Conservation (phyloP, 1,140 invertebrate genomes). For the Chionoecetes opilio region DNA sequence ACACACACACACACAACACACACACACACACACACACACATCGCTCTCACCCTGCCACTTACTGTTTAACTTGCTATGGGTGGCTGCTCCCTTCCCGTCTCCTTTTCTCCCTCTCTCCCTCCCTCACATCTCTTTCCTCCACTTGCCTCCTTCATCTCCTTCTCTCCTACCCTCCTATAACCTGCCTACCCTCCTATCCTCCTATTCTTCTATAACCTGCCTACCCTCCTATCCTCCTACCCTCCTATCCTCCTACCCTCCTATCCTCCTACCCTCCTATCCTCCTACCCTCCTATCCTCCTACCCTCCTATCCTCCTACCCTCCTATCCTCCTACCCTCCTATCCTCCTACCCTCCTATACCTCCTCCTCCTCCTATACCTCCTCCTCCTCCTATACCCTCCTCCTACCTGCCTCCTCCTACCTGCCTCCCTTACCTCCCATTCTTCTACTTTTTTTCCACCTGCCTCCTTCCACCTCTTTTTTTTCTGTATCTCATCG, state of each 20-base stretch:
- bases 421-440: neutral
- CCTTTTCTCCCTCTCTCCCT: slow-evolving; percentile 25
- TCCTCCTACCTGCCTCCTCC: neutral
- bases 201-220: neutral
- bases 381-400: no score
- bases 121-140: neutral
- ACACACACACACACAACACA: neutral
- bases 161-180: neutral
- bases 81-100: slow-evolving; percentile 36
- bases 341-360: neutral
- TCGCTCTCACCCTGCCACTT: neutral
- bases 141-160: neutral
- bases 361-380: neutral
- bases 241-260: neutral
- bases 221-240: neutral
- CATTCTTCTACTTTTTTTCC: neutral
- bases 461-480: neutral
- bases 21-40: slow-evolving; percentile 25
- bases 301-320: neutral
- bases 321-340: neutral
- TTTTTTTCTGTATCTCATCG: neutral
- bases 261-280: neutral
- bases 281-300: neutral
- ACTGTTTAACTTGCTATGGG: neutral
- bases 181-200: neutral